phyloP scores from a whole-genome alignment of 2,797 vertebrate species.

The Anisognathus igniventris region DNA sequence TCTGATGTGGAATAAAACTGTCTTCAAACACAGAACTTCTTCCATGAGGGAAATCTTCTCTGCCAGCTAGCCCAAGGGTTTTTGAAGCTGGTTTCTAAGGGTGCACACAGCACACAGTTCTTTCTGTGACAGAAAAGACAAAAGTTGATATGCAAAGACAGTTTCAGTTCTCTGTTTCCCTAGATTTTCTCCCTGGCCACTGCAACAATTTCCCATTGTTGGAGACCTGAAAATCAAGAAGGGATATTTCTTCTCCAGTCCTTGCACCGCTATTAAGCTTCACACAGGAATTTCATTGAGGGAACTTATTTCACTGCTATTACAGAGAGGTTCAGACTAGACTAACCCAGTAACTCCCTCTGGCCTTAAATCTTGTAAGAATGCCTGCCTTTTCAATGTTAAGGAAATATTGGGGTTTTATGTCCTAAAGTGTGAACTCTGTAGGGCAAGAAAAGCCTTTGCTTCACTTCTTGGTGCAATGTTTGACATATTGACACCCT shows the following conservation, averaged over 20 bases:
- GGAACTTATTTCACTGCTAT: neutral
- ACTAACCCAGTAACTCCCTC: neutral
- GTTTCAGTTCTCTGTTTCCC: neutral
- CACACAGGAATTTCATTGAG: neutral
- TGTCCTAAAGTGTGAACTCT: neutral
- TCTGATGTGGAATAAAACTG: slow-evolving; percentile 10
- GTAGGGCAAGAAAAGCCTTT: neutral
- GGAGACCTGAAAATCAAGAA: neutral
- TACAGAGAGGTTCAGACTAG: neutral
- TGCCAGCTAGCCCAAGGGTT: neutral
- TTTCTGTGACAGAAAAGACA: neutral
- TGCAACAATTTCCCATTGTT: neutral
- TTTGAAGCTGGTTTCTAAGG: neutral
- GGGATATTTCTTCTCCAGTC: neutral
- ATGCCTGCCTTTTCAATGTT: neutral
- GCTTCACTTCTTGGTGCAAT: neutral
- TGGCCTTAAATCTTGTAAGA: neutral
- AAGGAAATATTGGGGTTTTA: neutral
- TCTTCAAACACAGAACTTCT: neutral
- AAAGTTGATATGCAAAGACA: neutral
- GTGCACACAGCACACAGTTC: neutral
- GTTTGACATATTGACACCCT: neutral
- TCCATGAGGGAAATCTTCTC: neutral
- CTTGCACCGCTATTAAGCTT: slow-evolving; percentile 1
- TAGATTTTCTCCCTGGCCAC: neutral